Conservation (phyloP, 64 coral and sea anemone genomes). For the Cladopsammia gracilis region DNA sequence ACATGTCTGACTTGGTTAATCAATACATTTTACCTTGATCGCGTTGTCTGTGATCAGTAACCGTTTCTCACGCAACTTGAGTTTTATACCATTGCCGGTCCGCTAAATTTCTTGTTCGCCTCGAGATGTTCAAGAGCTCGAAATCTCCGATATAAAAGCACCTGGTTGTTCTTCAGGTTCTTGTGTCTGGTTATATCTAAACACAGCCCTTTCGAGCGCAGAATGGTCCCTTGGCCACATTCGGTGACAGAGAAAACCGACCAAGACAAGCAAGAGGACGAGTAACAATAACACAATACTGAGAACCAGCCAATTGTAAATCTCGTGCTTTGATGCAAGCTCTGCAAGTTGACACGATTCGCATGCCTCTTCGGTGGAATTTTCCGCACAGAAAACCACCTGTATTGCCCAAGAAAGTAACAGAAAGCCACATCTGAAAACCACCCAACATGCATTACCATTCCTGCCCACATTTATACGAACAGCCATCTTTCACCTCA, state of each 20-base stretch:
- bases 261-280: slow-evolving; percentile 3
- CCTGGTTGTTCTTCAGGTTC: neutral
- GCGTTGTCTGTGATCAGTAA: neutral
- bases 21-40: too few species aligned
- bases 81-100: too few species aligned
- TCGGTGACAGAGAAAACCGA: slow-evolving; percentile 29
- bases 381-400: neutral
- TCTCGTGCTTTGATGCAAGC: neutral
- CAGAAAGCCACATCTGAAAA: neutral
- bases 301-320: slow-evolving; percentile 46
- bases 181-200: neutral
- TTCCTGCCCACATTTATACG: neutral
- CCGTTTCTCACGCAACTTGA: neutral
- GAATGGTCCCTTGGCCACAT: slow-evolving; percentile 19
- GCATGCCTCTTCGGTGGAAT: neutral
- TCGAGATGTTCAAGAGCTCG: slow-evolving; percentile 4
- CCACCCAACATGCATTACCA: neutral
- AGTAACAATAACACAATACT: slow-evolving; percentile 13
- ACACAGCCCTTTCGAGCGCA: neutral
- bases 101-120: neutral
- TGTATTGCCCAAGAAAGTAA: neutral
- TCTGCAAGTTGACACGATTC: slow-evolving; percentile 5
- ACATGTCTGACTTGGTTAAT: too few species aligned
- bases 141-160: neutral
- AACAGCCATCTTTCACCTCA: neutral